phyloP scores from a whole-genome alignment of 1,140 invertebrate species.

The Tribolium castaneum region DNA sequence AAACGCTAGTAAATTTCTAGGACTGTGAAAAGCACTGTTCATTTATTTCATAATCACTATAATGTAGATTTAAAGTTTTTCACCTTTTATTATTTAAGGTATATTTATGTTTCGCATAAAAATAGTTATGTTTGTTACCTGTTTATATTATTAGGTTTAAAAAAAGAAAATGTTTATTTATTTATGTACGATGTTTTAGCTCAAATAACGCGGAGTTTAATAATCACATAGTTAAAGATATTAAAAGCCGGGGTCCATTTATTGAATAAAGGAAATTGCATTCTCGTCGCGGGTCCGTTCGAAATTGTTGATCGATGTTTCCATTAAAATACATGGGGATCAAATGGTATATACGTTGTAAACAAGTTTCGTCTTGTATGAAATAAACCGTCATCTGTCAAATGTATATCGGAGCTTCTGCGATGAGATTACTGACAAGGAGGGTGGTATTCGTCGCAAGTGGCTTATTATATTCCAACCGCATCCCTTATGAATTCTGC shows the following conservation, averaged over 20 bases:
- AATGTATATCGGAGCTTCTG: slow-evolving; percentile 31
- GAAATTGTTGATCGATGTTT: slow-evolving; percentile 17
- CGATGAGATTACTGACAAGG: slow-evolving; percentile 47
- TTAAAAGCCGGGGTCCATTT: not conserved
- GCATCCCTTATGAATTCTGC: slow-evolving; percentile 52
- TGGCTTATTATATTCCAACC: slow-evolving; percentile 52
- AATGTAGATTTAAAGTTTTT: no score
- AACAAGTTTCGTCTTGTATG: slow-evolving; percentile 35
- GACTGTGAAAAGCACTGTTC: no score
- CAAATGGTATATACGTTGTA: slow-evolving; percentile 30
- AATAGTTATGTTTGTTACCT: no score
- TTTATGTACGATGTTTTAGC: no score
- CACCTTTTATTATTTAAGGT: no score
- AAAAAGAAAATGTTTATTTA: no score
- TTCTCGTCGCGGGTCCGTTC: not conserved
- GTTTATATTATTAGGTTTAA: no score
- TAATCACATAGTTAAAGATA: not conserved
- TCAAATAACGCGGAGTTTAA: no score
- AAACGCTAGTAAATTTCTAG: no score
- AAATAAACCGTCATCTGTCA: slow-evolving; percentile 45
- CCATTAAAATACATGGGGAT: slow-evolving; percentile 34
- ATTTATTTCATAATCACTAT: no score
- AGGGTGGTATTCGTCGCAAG: slow-evolving; percentile 42
- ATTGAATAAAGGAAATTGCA: not conserved
- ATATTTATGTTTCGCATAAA: no score